Base-by-base conservation (phyloP, 2,113 vertebrate species). In the Symphodus melops region DNA sequence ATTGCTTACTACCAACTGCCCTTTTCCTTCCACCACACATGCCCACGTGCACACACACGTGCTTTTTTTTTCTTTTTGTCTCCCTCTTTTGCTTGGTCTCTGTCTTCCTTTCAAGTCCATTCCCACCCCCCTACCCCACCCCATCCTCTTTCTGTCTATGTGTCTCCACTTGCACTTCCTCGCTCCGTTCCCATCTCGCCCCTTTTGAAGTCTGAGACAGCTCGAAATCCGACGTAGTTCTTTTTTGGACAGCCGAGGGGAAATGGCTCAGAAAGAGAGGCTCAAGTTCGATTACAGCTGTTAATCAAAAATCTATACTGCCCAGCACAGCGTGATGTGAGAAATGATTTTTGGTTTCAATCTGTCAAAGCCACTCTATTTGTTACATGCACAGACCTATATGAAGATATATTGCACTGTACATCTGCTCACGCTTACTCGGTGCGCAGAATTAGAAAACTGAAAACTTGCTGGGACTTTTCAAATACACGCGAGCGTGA, bases 121-220 rank as follows among this genome's bases (percentile, higher is more conserved):
- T 81, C 79, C 75, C 86, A 78, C 56, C 72, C 64, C 62, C 8
- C 39, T 54, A 61, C 80, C 61, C 68, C 58, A 67, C 72, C 83
- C 67, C 72, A 64, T 19, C 52, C 78, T 37, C 66, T 46, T 61
- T 57, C 82, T 23, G 42, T 72, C 79, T 88, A 54, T 88, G 74
- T 82, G 82, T 85, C 84, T 86, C 72, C 59, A 71, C 84, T 89
- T 85, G 83, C 81, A 79, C 85, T 84, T 83, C 76, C 87, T 86
- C 70, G 17, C 79, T 75, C 72, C 77, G 86, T 84, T 79, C 84
- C 84, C 88, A 82, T 87, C 88, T 82, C 79, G 17, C 72, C 54
- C 69, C 82, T 83, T 92, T 92, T 91, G 89, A 93, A 91, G 92
- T 90, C 68, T 53, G 79, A 91, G 83, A 90, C 89, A 87, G 82